Evolutionary conservation across 2,888 invertebrate genomes (phyloP), one percentile per base, ranked within the genome.

Genomic region (Polietes domitor): DNA sequence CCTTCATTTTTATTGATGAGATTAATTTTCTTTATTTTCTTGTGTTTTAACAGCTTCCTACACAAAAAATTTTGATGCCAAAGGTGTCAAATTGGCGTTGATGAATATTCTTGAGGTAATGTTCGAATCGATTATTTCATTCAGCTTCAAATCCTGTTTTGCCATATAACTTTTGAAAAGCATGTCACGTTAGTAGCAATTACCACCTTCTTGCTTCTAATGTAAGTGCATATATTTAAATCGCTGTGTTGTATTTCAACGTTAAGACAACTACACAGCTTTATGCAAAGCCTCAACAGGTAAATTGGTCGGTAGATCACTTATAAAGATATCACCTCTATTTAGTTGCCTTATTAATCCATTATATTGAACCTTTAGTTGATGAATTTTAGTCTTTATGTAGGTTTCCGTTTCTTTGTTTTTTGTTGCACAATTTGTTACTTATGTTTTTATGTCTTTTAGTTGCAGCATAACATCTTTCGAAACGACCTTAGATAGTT

Each of bases 281-380:
- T 63, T 1, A 63, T 63, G n/a, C 32, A 63, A n/a, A 6, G 24
- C 7, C 0, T 63, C 63, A 10, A 32, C n/a, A 4, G 63, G 15
- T 9, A 63, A 17, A 28, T 32, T 15, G 17, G 28, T 15, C 6
- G 58, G 21, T 4, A 58, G 19, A 10, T 24, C 58, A 58, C 26
- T 58, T 3, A 58, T 61, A 7, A 65, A 17, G 32, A 63, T 63
- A 24, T 63, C 63, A 1, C 63, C 63, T 63, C 63, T 63, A n/a
- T 63, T 63, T 41, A 65, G 6, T 10, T 65, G 65, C 19, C 65
- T 37, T 21, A 41, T 7, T 4, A 65, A 21, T 17, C 19, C 19
- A 41, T 65, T 41, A 15, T 41, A 41, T 41, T 65, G 19, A 41
- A 19, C 15, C 9, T 19, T 19, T 5, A 41, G 19, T 7, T 65